phyloP scores from a whole-genome alignment of 2,888 invertebrate species.

The Drosophila leonis region DNA sequence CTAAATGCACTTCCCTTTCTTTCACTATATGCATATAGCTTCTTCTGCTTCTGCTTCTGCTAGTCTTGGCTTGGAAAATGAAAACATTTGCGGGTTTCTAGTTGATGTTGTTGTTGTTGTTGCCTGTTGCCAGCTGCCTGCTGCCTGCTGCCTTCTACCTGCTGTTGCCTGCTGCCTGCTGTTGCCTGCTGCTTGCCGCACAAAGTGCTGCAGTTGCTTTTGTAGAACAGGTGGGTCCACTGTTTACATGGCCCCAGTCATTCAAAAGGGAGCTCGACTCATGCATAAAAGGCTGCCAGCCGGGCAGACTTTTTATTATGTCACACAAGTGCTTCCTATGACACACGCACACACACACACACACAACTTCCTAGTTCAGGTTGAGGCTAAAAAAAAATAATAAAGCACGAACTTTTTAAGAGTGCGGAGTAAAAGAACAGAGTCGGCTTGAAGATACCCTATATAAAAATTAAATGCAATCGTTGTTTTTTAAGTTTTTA shows the following conservation, averaged over 20 bases:
- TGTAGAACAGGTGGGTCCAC: slow-evolving; percentile 40
- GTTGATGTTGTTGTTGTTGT: slow-evolving; percentile 40
- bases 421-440: neutral
- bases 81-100: slow-evolving; percentile 68
- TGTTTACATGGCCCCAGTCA: slow-evolving; percentile 44
- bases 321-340: slow-evolving; percentile 79
- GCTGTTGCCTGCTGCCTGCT: slow-evolving; percentile 9
- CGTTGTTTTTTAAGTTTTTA: too few relatives aligned
- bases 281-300: slow-evolving; percentile 40
- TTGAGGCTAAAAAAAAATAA: slow-evolving; percentile 42
- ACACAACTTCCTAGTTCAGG: slow-evolving; percentile 66
- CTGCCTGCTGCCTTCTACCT: slow-evolving; percentile 49
- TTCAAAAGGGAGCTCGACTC: slow-evolving; percentile 8
- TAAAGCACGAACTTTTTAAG: slow-evolving; percentile 12
- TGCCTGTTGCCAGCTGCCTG: slow-evolving; percentile 1
- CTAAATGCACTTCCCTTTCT: slow-evolving; percentile 53
- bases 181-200: slow-evolving; percentile 46
- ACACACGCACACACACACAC: slow-evolving; percentile 66
- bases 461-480: too few relatives aligned
- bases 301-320: slow-evolving; percentile 71
- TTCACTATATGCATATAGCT: slow-evolving; percentile 11
- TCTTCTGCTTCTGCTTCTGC: slow-evolving; percentile 26
- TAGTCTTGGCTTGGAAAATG: slow-evolving; percentile 50
- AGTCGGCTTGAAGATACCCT: neutral
- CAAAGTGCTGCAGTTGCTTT: slow-evolving; percentile 60